Percentiles rank a stretch among this genome's conserved stretches.
Conservation (phyloP, 1,140 invertebrate genomes). For the Zaprionus gabonicus region DNA sequence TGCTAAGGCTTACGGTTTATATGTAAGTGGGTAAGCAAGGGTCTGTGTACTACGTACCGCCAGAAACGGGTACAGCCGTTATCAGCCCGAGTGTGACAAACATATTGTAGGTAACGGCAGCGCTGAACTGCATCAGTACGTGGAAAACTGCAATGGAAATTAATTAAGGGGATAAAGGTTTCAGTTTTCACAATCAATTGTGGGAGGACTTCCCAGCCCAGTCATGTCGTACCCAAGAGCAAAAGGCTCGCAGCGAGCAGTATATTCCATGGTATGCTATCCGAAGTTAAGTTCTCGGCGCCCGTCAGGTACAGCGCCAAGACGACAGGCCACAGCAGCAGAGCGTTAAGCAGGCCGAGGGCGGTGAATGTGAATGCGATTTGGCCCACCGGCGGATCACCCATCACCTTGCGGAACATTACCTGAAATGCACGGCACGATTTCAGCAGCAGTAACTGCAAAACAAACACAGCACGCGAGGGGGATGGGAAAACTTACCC, state of each 20-base stretch:
- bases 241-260: constrained; percentile 91
- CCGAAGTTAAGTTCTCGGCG: constrained; percentile 91
- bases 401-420: constrained; percentile 95
- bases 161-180: constrained; percentile 69
- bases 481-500: constrained; percentile 86
- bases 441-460: constrained; percentile 25
- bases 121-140: constrained; percentile 95
- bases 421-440: constrained; percentile 86
- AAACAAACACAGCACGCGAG: neutral
- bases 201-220: constrained; percentile 49
- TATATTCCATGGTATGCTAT: constrained; percentile 92
- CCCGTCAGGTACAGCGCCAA: constrained; percentile 93
- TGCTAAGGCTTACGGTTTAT: neutral
- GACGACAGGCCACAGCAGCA: constrained; percentile 94
- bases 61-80: constrained; percentile 95
- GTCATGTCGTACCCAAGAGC: constrained; percentile 87
- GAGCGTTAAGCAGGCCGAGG: constrained; percentile 92
- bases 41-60: constrained; percentile 88
- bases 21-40: neutral
- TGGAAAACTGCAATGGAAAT: constrained; percentile 91
- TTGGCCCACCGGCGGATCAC: constrained; percentile 94
- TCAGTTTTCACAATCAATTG: neutral
- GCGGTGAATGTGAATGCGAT: constrained; percentile 94
- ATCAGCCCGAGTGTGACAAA: constrained; percentile 96
- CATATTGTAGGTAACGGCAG: constrained; percentile 95